phyloP scores from a whole-genome alignment of 2,888 invertebrate species.

The Agrotis puta region DNA sequence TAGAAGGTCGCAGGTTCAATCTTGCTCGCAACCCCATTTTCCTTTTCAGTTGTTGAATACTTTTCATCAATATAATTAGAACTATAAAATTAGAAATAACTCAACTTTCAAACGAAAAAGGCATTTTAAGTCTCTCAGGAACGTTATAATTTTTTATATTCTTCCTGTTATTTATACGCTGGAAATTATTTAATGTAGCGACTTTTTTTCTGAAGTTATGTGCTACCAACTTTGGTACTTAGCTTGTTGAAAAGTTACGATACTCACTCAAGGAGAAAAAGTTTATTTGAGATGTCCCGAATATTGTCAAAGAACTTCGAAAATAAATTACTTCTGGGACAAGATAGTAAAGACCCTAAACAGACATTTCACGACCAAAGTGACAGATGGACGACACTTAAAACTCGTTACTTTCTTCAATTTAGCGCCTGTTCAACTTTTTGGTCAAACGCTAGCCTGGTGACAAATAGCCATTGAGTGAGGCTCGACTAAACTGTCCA shows the following conservation, averaged over 20 bases:
- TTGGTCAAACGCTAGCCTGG: constrained; percentile 8
- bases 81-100: not conserved
- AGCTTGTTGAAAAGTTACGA: constrained; percentile 38
- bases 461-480: constrained; percentile 17
- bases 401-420: constrained; percentile 31
- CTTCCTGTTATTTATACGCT: constrained; percentile 45
- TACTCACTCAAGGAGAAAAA: constrained; percentile 28
- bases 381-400: constrained; percentile 15
- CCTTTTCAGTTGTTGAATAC: too few species aligned
- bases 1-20: too few species aligned
- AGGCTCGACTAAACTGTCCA: not conserved
- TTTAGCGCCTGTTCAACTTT: constrained; percentile 7
- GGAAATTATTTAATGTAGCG: constrained; percentile 42
- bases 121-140: constrained; percentile 16
- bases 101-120: not conserved
- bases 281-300: constrained; percentile 25
- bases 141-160: constrained; percentile 30
- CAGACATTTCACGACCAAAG: constrained; percentile 17
- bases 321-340: constrained; percentile 28
- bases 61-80: not conserved
- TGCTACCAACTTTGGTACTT: constrained; percentile 27
- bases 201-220: constrained; percentile 41
- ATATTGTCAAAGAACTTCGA: constrained; percentile 29
- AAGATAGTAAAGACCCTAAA: not conserved
- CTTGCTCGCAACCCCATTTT: too few species aligned